A percentile compares a stretch with the other conserved stretches of the same genome.
These are phyloP conservation scores for Cabera pusaria DNA, from an alignment of 2,888 invertebrate genomes.

Conservation along the genomic window DNA sequence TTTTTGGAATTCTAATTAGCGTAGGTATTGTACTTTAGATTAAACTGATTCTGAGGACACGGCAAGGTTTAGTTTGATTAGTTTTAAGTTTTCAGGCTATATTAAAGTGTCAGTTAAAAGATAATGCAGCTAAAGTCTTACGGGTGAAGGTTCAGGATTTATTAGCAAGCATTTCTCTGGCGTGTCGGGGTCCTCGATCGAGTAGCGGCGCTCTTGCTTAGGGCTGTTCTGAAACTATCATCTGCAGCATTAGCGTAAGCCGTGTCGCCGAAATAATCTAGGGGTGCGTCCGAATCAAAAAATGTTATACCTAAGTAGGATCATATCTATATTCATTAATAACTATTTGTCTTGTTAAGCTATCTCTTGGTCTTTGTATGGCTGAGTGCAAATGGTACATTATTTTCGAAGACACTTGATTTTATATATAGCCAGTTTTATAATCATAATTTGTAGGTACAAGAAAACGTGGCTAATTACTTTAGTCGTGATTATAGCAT, in stretches of 20 bases:
- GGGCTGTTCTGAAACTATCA: conserved; percentile 79
- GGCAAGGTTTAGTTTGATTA: too few species aligned
- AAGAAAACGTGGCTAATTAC: too few species aligned
- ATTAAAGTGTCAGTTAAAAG: conserved; percentile 27
- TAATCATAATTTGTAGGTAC: too few species aligned
- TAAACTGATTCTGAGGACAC: too few species aligned
- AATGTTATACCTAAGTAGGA: too few species aligned
- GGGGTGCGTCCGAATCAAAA: conserved; percentile 22
- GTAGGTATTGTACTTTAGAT: too few species aligned
- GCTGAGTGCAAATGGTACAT: neutral
- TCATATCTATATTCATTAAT: too few species aligned
- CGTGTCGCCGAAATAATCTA: conserved; percentile 26
- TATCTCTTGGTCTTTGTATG: neutral
- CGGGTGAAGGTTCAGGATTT: conserved; percentile 78
- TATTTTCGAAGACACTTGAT: neutral
- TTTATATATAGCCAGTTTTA: too few species aligned
- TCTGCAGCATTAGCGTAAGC: conserved; percentile 61
- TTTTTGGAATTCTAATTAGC: too few species aligned
- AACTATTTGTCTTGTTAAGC: too few species aligned
- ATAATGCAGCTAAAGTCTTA: conserved; percentile 48
- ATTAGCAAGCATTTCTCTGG: conserved; percentile 81
- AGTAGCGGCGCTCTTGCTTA: conserved; percentile 74
- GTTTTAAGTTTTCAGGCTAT: too few species aligned
- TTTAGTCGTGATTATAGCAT: too few species aligned
- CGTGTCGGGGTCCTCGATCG: conserved; percentile 68